Evolutionary conservation across 1,140 invertebrate species (phyloP).

Genomic region (Psix sp.): DNA sequence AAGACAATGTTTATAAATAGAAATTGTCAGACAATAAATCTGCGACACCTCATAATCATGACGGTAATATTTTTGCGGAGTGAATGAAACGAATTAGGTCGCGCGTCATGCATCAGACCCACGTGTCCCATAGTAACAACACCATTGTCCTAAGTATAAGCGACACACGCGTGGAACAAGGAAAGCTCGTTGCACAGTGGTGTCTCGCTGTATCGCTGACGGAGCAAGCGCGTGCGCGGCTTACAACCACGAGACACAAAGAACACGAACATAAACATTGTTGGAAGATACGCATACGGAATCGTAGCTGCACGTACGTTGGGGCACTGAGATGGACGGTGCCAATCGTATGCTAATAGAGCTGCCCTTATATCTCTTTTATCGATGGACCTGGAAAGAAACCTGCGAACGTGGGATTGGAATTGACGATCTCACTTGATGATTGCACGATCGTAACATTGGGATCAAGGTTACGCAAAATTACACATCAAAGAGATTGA

Average conservation of each 20-base stretch:
- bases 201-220: slow-evolving; percentile 49
- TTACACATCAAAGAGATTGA: slow-evolving; percentile 29
- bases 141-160: slow-evolving; percentile 51
- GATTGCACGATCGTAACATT: slow-evolving; percentile 48
- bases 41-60: slow-evolving; percentile 16
- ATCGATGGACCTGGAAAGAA: slow-evolving; percentile 57
- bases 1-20: slow-evolving; percentile 16
- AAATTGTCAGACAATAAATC: neutral
- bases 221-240: slow-evolving; percentile 68
- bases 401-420: slow-evolving; percentile 60
- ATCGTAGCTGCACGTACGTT: slow-evolving; percentile 45
- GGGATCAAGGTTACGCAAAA: slow-evolving; percentile 46
- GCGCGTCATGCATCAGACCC: slow-evolving; percentile 52
- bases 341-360: slow-evolving; percentile 77
- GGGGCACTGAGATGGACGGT: slow-evolving; percentile 73
- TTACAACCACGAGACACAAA: slow-evolving; percentile 67
- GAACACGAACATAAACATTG: slow-evolving; percentile 74
- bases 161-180: slow-evolving; percentile 53
- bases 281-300: slow-evolving; percentile 67
- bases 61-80: slow-evolving; percentile 36
- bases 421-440: slow-evolving; percentile 55
- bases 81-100: slow-evolving; percentile 54
- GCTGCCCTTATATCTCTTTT: slow-evolving; percentile 69
- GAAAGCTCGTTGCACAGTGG: slow-evolving; percentile 49
- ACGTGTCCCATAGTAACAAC: slow-evolving; percentile 55